Evolutionary conservation across 2,888 invertebrate genomes (phyloP).

Genomic region (Dynastes hyllus): DNA sequence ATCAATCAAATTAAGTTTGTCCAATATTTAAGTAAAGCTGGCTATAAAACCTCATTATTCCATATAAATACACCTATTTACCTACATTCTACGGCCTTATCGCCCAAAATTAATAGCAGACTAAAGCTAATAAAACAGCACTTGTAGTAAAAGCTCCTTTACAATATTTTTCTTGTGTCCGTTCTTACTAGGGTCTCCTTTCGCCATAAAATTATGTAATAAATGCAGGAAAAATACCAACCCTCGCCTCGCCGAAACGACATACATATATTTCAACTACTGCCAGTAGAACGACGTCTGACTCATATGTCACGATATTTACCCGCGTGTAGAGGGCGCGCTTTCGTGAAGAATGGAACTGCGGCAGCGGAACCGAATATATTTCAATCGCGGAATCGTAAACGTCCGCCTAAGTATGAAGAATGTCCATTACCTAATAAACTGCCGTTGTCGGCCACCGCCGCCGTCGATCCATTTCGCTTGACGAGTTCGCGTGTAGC

Average conservation of each 20-base stretch:
- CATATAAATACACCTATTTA: too few species aligned
- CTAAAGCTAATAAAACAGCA: too few species aligned
- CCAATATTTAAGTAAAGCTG: too few species aligned
- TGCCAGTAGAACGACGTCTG: background rate
- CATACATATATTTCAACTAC: constrained; percentile 7
- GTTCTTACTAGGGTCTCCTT: too few species aligned
- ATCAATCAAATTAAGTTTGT: too few species aligned
- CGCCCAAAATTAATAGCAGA: too few species aligned
- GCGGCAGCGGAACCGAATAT: constrained; percentile 5
- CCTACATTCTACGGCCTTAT: too few species aligned
- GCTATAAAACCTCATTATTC: too few species aligned
- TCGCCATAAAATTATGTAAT: too few species aligned
- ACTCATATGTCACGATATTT: constrained; percentile 27
- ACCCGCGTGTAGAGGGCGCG: background rate
- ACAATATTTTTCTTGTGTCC: too few species aligned
- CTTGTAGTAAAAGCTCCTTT: too few species aligned
- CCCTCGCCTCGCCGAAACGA: background rate
- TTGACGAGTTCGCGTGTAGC: background rate
- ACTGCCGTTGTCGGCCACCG: background rate
- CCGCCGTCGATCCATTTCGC: constrained; percentile 4
- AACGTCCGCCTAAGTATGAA: constrained; percentile 25
- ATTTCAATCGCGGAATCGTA: constrained; percentile 7
- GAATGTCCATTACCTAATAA: constrained; percentile 7
- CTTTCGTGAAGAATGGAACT: constrained; percentile 7
- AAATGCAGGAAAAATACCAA: too few species aligned